phyloP scores from a whole-genome alignment of 53 echinoderm and acorn worm species.

The Actinopyga echinites region DNA sequence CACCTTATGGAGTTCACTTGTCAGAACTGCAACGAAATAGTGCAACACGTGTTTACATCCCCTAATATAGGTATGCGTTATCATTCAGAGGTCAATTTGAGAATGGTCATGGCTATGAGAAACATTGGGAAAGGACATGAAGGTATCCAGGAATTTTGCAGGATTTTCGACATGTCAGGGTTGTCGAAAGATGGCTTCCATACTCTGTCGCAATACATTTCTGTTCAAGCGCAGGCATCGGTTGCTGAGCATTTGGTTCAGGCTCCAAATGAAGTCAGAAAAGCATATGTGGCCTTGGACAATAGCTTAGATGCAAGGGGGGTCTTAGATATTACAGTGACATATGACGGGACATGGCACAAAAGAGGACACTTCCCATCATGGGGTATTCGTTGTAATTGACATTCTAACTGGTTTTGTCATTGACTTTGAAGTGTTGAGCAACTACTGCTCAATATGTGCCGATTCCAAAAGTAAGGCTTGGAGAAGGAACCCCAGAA shows the following conservation, averaged over 20 bases:
- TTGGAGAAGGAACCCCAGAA: background rate
- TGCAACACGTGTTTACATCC: no score
- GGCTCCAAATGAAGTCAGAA: conserved; percentile 6
- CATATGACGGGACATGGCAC: conserved; percentile 24
- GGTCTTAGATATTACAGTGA: conserved; percentile 9
- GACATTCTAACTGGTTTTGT: conserved; percentile 2
- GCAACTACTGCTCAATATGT: background rate
- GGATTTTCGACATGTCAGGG: background rate
- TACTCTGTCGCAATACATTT: background rate
- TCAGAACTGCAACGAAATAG: no score
- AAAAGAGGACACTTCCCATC: conserved; percentile 31
- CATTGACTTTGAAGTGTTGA: background rate
- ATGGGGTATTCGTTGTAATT: background rate
- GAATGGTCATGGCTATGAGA: background rate
- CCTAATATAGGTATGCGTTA: no score
- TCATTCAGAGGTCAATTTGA: background rate
- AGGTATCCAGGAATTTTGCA: background rate
- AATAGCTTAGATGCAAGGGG: background rate
- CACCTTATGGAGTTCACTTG: no score
- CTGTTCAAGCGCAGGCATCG: background rate
- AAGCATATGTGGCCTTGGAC: background rate
- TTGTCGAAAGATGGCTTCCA: background rate
- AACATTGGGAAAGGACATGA: conserved; percentile 4
- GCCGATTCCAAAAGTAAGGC: background rate
- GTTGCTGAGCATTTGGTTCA: conserved; percentile 3